A percentile compares a stretch with the other conserved stretches of the same genome.
These are phyloP conservation scores for Scaptomyza hsui DNA, from an alignment of 1,140 invertebrate genomes.

Conservation along the genomic window DNA sequence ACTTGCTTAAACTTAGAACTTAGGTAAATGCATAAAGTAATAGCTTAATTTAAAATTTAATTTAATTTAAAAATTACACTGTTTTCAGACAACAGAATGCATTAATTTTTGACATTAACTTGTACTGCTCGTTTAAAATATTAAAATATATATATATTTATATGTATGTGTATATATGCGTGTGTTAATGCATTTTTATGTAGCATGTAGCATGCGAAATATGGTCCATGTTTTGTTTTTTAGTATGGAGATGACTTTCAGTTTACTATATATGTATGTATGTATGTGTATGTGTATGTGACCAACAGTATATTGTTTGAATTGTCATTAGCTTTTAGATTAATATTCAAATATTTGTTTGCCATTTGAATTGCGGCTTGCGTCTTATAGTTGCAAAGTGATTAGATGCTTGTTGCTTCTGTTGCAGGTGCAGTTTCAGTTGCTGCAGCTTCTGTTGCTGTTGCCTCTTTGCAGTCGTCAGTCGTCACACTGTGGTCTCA, in stretches of 20 bases:
- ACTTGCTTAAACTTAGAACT: constrained; percentile 26
- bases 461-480: constrained; percentile 39
- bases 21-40: constrained; percentile 41
- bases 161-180: constrained; percentile 38
- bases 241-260: constrained; percentile 32
- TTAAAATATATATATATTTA: constrained; percentile 52
- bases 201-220: constrained; percentile 11
- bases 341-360: constrained; percentile 40
- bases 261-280: not conserved
- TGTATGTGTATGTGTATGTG: constrained; percentile 19
- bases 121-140: constrained; percentile 38
- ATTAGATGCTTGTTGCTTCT: constrained; percentile 42
- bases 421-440: constrained; percentile 17
- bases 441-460: constrained; percentile 19
- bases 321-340: constrained; percentile 11
- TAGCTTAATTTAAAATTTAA: not conserved
- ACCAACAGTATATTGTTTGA: constrained; percentile 22
- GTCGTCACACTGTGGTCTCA: constrained; percentile 83
- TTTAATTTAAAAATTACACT: constrained; percentile 22
- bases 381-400: constrained; percentile 70
- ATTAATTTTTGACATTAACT: constrained; percentile 17
- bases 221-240: not conserved
- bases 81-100: constrained; percentile 1
- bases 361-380: constrained; percentile 66
- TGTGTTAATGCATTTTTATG: constrained; percentile 8